phyloP scores from a whole-genome alignment of 2,797 vertebrate species.

The Ceryle rudis region DNA sequence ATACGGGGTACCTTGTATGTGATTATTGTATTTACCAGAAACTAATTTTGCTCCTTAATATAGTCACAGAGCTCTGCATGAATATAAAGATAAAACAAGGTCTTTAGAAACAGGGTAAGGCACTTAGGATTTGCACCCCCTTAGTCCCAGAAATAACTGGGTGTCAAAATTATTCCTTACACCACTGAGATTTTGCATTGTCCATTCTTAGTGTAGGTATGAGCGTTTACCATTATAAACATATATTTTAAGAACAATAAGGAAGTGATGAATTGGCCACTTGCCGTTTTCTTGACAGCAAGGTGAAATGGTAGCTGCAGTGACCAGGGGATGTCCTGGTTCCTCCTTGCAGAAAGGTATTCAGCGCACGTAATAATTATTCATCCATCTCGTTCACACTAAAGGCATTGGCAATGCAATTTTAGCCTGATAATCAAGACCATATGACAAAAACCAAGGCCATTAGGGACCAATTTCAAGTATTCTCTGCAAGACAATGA shows the following conservation, averaged over 20 bases:
- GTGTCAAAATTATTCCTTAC: background rate
- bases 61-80: background rate
- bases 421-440: constrained; percentile 92
- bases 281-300: constrained; percentile 79
- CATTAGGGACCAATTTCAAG: constrained; percentile 92
- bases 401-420: constrained; percentile 89
- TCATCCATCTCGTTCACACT: constrained; percentile 87
- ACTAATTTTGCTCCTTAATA: background rate
- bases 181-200: background rate
- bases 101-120: background rate
- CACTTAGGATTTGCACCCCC: background rate
- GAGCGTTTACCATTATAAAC: background rate
- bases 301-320: constrained; percentile 71
- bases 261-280: constrained; percentile 79
- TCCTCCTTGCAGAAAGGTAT: constrained; percentile 80
- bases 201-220: background rate
- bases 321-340: constrained; percentile 79
- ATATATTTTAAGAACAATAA: constrained; percentile 51
- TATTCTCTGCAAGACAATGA: constrained; percentile 90
- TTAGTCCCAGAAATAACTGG: background rate
- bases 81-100: background rate
- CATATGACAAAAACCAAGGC: constrained; percentile 89
- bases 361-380: constrained; percentile 88
- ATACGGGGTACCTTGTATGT: background rate
- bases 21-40: background rate